Evolutionary conservation across 2,888 invertebrate species (phyloP).

Genomic region (Calameuta filiformis): DNA sequence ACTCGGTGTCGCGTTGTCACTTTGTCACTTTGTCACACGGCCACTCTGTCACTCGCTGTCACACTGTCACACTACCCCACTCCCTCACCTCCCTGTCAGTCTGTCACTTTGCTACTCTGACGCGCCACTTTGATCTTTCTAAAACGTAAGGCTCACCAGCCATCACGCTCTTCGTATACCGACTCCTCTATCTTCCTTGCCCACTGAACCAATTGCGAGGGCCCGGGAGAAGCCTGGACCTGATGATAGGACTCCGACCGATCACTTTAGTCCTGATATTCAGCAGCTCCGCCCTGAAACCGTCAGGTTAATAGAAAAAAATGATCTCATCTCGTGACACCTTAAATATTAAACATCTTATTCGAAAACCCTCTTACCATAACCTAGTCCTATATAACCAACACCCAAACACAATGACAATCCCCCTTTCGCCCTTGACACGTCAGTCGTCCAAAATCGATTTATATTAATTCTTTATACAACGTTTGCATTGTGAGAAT

Average conservation of each 20-base stretch:
- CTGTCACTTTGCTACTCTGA: background rate
- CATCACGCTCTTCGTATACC: background rate
- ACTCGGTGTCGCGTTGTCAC: background rate
- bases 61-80: background rate
- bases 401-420: background rate
- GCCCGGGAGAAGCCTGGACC: background rate
- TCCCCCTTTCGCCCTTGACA: background rate
- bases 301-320: background rate
- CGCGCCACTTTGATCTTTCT: background rate
- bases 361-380: background rate
- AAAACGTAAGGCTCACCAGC: background rate
- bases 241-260: background rate
- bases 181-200: background rate
- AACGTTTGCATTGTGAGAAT: background rate
- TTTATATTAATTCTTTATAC: background rate
- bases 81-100: slow-evolving; percentile 2
- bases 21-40: background rate
- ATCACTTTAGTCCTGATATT: background rate
- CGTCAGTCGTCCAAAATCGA: background rate
- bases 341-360: background rate
- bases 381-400: background rate
- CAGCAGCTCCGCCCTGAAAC: background rate
- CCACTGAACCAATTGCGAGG: background rate
- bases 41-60: slow-evolving; percentile 5
- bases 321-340: background rate